phyloP scores from a whole-genome alignment of 2,888 invertebrate genomes.

The Lithophane leautieri region DNA sequence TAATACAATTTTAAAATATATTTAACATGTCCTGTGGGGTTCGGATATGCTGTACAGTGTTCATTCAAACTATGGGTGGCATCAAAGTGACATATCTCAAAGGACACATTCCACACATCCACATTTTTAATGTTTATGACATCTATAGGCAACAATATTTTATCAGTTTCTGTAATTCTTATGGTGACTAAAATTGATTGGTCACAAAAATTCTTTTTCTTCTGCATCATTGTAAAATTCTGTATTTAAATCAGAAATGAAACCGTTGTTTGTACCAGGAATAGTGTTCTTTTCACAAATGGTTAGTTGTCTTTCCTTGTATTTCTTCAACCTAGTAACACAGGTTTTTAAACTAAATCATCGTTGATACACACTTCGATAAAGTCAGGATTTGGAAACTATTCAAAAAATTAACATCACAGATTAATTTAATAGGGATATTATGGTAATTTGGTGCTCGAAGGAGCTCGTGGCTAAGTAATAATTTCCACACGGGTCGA shows the following conservation, averaged over 20 bases:
- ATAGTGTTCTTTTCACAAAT: background rate
- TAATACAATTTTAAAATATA: background rate
- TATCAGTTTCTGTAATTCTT: background rate
- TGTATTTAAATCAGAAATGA: background rate
- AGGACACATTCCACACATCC: too few species aligned
- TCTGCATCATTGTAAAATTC: background rate
- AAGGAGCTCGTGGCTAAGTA: too few species aligned
- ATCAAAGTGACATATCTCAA: background rate
- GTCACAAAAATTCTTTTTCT: background rate
- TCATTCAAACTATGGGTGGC: slow-evolving; percentile 4
- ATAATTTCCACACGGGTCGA: too few species aligned
- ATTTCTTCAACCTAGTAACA: background rate
- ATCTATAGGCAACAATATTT: background rate
- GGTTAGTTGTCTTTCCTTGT: background rate
- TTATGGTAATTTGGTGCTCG: slow-evolving; percentile 7
- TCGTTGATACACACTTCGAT: background rate
- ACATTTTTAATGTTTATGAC: background rate
- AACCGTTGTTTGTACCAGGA: background rate
- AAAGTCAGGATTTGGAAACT: background rate
- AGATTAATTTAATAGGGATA: background rate
- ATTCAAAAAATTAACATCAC: background rate
- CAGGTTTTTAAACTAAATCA: background rate
- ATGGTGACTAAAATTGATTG: background rate
- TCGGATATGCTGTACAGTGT: background rate
- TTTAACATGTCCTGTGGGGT: background rate